These are phyloP conservation scores for Bombus soroeensis DNA, from an alignment of 1,140 invertebrate genomes.

Conservation along the genomic window DNA sequence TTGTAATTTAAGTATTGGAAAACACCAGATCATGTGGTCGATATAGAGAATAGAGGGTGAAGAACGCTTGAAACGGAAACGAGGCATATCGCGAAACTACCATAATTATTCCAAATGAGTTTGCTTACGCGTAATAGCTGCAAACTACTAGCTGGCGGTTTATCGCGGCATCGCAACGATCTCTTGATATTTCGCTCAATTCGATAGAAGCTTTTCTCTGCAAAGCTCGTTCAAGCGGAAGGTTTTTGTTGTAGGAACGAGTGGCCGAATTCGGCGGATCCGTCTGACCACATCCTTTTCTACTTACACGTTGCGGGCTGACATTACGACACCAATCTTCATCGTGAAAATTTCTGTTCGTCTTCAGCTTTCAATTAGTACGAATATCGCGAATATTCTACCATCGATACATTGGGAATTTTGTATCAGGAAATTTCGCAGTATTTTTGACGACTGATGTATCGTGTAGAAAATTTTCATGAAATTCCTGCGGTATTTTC, in stretches of 20 bases:
- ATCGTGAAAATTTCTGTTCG: too few relatives aligned
- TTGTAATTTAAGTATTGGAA: too few relatives aligned
- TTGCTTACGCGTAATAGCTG: slow-evolving; percentile 51
- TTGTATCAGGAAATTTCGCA: too few relatives aligned
- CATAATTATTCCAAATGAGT: slow-evolving; percentile 6
- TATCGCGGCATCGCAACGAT: slow-evolving; percentile 47
- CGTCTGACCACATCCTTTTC: neutral
- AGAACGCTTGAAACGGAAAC: neutral
- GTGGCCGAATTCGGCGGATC: neutral
- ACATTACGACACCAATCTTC: too few relatives aligned
- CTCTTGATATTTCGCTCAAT: slow-evolving; percentile 39
- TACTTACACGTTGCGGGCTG: too few relatives aligned
- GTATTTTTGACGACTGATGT: too few relatives aligned
- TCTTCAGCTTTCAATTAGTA: too few relatives aligned
- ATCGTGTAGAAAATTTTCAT: too few relatives aligned
- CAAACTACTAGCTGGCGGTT: slow-evolving; percentile 63
- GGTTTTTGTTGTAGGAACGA: neutral
- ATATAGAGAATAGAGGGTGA: too few relatives aligned
- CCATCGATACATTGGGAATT: too few relatives aligned
- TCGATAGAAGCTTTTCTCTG: slow-evolving; percentile 20
- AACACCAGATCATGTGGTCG: neutral
- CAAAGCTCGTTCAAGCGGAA: slow-evolving; percentile 30
- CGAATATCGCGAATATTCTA: too few relatives aligned
- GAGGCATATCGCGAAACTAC: neutral
- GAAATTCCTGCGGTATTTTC: too few relatives aligned